Percentiles rank a stretch among this genome's conserved stretches.
These are phyloP conservation scores for Chaetophractus vellerosus DNA, from an alignment of 2,797 vertebrate genomes.

Conservation along the genomic window DNA sequence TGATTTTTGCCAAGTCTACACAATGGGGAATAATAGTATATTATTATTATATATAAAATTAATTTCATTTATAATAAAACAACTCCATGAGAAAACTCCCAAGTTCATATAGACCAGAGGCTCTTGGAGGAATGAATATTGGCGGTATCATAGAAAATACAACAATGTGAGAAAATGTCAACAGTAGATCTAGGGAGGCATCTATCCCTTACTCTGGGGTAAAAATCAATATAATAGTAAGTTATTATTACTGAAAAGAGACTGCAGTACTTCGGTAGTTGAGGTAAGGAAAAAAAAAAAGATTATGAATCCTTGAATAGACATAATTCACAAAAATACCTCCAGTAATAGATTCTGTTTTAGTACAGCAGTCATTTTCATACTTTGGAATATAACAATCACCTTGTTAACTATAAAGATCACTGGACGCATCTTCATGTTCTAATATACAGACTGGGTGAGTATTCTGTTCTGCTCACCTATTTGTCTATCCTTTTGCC, in stretches of 20 bases:
- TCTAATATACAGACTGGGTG: background rate
- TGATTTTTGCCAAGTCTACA: too few relatives aligned
- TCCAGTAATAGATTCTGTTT: background rate
- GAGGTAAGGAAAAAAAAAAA: background rate
- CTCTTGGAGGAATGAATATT: background rate
- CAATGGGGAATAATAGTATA: too few relatives aligned
- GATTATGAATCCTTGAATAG: background rate
- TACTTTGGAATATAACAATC: background rate
- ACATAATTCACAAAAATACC: background rate
- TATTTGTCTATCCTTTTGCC: background rate
- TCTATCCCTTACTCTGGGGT: background rate
- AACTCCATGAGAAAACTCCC: background rate
- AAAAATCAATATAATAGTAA: background rate
- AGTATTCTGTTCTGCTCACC: background rate
- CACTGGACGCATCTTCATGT: background rate
- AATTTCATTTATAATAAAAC: background rate
- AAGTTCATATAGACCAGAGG: background rate
- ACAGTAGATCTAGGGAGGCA: background rate
- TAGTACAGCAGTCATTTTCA: background rate
- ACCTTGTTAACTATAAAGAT: background rate
- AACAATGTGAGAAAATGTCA: background rate
- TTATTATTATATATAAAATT: too few relatives aligned
- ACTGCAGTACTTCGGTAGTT: background rate
- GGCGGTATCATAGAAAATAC: background rate
- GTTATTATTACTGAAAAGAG: background rate